Evolutionary conservation across 2,888 invertebrate genomes (phyloP).

Genomic region (Didymodactylos carnosus): DNA sequence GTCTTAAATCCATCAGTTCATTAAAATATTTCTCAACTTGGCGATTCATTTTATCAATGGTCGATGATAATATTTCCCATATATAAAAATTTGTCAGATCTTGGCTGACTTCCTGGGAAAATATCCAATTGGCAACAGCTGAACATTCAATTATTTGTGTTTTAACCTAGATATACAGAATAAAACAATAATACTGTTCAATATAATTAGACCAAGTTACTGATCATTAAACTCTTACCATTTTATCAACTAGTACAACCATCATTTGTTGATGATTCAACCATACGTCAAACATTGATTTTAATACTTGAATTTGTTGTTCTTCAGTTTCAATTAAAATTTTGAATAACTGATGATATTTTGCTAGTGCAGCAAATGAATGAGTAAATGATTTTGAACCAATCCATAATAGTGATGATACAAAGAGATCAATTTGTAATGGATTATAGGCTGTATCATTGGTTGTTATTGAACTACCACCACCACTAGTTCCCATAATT

Average conservation of each 20-base stretch:
- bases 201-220: slow-evolving; percentile 30
- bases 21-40: slow-evolving; percentile 16
- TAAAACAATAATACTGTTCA: slow-evolving; percentile 67
- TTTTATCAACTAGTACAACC: background rate
- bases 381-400: slow-evolving; percentile 94
- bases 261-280: slow-evolving; percentile 55
- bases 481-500: background rate
- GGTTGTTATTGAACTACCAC: too few species aligned
- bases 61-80: slow-evolving; percentile 13
- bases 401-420: slow-evolving; percentile 73
- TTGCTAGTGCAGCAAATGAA: slow-evolving; percentile 91
- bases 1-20: background rate
- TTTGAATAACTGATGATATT: slow-evolving; percentile 43
- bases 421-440: slow-evolving; percentile 81
- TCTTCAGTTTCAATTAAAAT: slow-evolving; percentile 68
- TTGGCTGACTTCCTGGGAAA: slow-evolving; percentile 71
- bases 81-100: slow-evolving; percentile 70
- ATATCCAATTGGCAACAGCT: slow-evolving; percentile 90
- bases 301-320: slow-evolving; percentile 75
- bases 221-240: background rate
- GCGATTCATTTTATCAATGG: slow-evolving; percentile 15
- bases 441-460: slow-evolving; percentile 50
- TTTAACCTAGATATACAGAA: slow-evolving; percentile 89
- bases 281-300: slow-evolving; percentile 86
- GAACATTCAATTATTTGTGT: slow-evolving; percentile 89